Conservation (phyloP, 2,888 invertebrate genomes). For the Rhagium mordax region DNA sequence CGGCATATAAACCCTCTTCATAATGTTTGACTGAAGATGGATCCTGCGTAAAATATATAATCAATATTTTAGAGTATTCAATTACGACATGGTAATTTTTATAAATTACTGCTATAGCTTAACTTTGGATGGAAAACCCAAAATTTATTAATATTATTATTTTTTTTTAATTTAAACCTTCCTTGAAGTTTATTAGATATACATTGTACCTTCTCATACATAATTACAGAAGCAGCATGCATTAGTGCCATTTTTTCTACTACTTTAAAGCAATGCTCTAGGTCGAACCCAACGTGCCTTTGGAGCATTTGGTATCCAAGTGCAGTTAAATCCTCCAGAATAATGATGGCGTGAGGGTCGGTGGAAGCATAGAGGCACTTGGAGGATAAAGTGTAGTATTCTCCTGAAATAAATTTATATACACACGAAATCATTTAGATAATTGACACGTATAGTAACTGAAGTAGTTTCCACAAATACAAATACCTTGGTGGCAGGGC, state of each 20-base stretch:
- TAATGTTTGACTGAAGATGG: conserved; percentile 57
- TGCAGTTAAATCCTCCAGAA: conserved; percentile 74
- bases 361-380: conserved; percentile 61
- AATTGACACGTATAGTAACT: no score
- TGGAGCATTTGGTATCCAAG: conserved; percentile 73
- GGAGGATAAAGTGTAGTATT: conserved; percentile 58
- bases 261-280: conserved; percentile 71
- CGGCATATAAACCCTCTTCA: conserved; percentile 56
- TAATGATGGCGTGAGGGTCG: conserved; percentile 64
- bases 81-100: no score
- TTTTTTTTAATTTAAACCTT: no score
- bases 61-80: neutral
- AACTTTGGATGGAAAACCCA: no score
- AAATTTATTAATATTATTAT: no score
- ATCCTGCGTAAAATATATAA: conserved; percentile 50
- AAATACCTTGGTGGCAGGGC: no score
- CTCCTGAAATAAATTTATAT: conserved; percentile 47
- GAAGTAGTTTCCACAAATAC: neutral
- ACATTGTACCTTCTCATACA: conserved; percentile 72
- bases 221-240: conserved; percentile 73
- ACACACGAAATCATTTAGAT: no score
- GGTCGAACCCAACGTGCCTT: conserved; percentile 73
- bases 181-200: no score
- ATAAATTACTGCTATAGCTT: no score
- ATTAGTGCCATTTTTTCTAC: conserved; percentile 72